Base-by-base conservation (phyloP, 2,797 vertebrate species). In the Sciurus vulgaris region DNA sequence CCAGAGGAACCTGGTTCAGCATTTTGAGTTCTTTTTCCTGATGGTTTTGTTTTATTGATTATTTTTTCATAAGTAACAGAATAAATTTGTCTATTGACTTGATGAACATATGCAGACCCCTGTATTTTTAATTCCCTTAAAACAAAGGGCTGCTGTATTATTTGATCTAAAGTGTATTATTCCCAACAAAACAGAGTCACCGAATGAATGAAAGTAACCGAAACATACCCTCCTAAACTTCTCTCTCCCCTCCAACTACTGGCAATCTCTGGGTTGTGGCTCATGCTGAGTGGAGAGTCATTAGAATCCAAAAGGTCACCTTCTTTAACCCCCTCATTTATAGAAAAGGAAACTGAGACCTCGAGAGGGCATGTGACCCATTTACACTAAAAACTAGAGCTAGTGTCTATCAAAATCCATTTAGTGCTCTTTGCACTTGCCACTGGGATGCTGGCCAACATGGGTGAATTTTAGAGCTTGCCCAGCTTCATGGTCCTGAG, bases 11-110 rank as follows among this genome's bases (percentile, higher is more conserved):
- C 44, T 65, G 72, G 33, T 65, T 73, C 41, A 93, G 81, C 13
- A 59, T 63, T 82, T 70, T 35, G 41, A 74, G 47, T 86, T 91
- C 91, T 77, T 95, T 83, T 84, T 91, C 67, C 59, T 74, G 67
- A 65, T 73, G 56, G 26, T 41, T 87, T 97, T 86, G 56, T 35
- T 73, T 85, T 77, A 77, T 92, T 24, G 3, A 65, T 94, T 78
- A 28, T 56, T 86, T 94, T 89, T 70, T 76, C 8, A 0, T 49
- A 72, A 89, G 20, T 63, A 51, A 47, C 14, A 91, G 87, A 77
- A 81, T 63, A 24, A 73, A 18, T 87, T 92, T 81, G 12, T 56
- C 28, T 65, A 6, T 38, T 79, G 83, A 84, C 17, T 81, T 91
- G 13, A 51, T 76, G 41, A 91, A n/a, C 8, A 49, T 41, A 1